Conservation (phyloP, 2,113 vertebrate genomes). For the Varanus komodoensis region DNA sequence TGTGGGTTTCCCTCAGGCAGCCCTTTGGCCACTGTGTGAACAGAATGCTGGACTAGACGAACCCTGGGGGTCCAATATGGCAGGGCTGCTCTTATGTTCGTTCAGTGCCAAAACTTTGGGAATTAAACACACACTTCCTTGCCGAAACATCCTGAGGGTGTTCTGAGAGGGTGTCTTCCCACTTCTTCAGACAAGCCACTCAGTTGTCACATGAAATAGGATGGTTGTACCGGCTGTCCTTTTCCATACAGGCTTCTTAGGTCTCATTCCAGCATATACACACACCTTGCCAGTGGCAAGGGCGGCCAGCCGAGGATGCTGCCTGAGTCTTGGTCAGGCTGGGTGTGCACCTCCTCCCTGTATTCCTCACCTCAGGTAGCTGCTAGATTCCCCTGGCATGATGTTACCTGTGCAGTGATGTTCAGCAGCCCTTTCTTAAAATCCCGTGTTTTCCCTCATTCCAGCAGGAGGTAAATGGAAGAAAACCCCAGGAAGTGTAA, state of each 20-base stretch:
- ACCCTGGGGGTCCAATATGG: too few species aligned
- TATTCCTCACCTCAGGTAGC: not conserved
- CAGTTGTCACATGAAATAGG: conserved; percentile 21
- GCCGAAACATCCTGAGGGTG: conserved; percentile 9
- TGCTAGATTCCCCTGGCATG: not conserved
- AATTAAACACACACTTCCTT: not conserved
- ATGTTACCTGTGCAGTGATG: not conserved
- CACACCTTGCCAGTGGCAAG: too few species aligned
- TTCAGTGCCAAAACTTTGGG: not conserved
- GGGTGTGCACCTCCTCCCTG: too few species aligned
- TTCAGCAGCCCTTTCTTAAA: not conserved
- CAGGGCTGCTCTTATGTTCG: too few species aligned
- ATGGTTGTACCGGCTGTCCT: not conserved
- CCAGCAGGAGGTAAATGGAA: not conserved
- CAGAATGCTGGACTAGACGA: too few species aligned
- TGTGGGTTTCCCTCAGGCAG: too few species aligned
- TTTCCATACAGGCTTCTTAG: not conserved
- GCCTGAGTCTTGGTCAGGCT: not conserved
- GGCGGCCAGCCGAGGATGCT: not conserved
- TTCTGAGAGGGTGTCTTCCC: rapidly evolving
- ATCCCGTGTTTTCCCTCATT: not conserved
- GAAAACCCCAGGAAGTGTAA: not conserved
- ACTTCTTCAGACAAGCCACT: rapidly evolving
- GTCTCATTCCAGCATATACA: rapidly evolving
- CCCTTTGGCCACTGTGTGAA: too few species aligned